These are phyloP conservation scores for Ceyx margarethae DNA, from an alignment of 2,113 vertebrate species.

Conservation along the genomic window DNA sequence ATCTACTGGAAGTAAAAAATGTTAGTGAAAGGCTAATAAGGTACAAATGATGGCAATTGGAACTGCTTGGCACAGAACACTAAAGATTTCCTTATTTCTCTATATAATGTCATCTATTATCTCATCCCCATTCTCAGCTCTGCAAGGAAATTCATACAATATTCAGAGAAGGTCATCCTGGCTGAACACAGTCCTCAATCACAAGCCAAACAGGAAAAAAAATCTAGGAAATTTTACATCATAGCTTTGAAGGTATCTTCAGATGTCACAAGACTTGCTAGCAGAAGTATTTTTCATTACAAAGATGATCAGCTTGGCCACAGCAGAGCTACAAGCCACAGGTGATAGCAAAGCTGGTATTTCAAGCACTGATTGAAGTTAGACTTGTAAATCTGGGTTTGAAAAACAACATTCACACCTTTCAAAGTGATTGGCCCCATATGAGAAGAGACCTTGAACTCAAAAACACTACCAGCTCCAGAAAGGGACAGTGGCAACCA, in stretches of 20 bases:
- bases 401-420: neutral
- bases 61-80: neutral
- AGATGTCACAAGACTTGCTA: neutral
- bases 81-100: neutral
- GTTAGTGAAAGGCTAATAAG: neutral
- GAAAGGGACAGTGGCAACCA: neutral
- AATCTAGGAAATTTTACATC: neutral
- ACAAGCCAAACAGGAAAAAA: neutral
- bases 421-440: neutral
- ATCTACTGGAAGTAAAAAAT: neutral
- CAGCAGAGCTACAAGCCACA: neutral
- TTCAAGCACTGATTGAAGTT: neutral
- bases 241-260: neutral
- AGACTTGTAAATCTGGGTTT: neutral
- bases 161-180: neutral
- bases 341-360: neutral
- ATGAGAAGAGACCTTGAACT: neutral
- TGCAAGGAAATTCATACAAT: neutral
- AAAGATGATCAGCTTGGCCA: neutral
- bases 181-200: neutral
- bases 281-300: neutral
- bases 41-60: neutral
- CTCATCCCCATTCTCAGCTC: neutral
- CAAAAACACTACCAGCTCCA: neutral
- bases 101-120: neutral